Percentiles rank a stretch among this genome's conserved stretches.
phyloP scores from a whole-genome alignment of 2,797 vertebrate species.

The Macroramphosus scolopax region DNA sequence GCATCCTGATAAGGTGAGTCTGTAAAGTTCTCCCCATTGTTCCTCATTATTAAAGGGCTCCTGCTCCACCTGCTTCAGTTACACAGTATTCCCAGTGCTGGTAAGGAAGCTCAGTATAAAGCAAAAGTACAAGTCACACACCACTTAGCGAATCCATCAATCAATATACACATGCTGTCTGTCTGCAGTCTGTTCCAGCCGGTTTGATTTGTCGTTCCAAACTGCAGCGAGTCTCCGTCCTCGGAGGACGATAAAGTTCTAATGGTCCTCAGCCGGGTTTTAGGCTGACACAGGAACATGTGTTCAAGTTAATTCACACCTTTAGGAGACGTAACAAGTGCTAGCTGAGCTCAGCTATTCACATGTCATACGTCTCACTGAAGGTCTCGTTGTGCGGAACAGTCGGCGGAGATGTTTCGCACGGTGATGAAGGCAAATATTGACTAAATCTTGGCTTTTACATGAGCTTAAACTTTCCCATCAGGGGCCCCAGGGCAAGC shows the following conservation, averaged over 20 bases:
- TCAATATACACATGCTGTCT: constrained; percentile 30
- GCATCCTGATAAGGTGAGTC: constrained; percentile 12
- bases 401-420: too few species aligned
- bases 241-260: constrained; percentile 16
- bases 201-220: constrained; percentile 53
- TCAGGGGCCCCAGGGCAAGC: constrained; percentile 28
- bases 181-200: too few species aligned
- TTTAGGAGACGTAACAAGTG: too few species aligned
- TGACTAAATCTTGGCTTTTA: too few species aligned
- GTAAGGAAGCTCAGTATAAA: too few species aligned
- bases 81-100: constrained; percentile 8
- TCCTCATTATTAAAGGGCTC: constrained; percentile 7
- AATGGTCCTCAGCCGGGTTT: constrained; percentile 36
- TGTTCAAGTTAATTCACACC: constrained; percentile 10
- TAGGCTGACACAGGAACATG: constrained; percentile 20
- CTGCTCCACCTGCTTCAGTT: constrained; percentile 19
- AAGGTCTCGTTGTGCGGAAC: too few species aligned
- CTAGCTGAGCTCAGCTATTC: too few species aligned
- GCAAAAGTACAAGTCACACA: constrained; percentile 33
- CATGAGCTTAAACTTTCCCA: constrained; percentile 7
- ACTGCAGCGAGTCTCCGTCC: constrained; percentile 32
- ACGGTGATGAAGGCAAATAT: too few species aligned
- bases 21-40: background rate
- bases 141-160: constrained; percentile 54
- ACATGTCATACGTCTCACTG: too few species aligned